phyloP scores from a whole-genome alignment of 2,113 vertebrate genomes.

The Festucalex cinctus region DNA sequence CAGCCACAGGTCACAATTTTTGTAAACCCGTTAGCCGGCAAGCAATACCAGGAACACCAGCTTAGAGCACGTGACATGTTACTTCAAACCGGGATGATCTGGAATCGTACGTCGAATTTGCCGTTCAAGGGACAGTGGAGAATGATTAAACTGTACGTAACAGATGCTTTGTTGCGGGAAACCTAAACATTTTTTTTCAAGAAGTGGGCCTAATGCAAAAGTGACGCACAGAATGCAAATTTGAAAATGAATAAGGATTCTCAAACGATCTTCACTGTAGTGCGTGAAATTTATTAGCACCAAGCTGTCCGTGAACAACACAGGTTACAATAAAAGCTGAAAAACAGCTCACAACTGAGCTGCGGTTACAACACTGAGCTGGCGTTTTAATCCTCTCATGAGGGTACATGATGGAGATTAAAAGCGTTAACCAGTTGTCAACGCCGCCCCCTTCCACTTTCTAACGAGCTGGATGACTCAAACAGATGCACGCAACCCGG shows the following conservation, averaged over 20 bases:
- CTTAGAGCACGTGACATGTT: slow-evolving; percentile 57
- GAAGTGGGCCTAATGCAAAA: too few species aligned
- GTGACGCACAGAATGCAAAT: too few species aligned
- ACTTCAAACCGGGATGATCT: slow-evolving; percentile 29
- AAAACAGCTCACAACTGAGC: slow-evolving; percentile 46
- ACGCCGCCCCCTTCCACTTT: background rate
- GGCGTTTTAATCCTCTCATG: slow-evolving; percentile 59
- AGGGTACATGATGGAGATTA: slow-evolving; percentile 65
- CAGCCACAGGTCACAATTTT: slow-evolving; percentile 27
- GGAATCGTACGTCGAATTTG: slow-evolving; percentile 7
- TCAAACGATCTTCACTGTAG: background rate
- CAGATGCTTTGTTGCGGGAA: background rate
- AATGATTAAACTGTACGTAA: slow-evolving; percentile 5
- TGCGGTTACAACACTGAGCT: slow-evolving; percentile 44
- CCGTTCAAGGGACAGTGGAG: background rate
- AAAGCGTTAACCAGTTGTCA: slow-evolving; percentile 41
- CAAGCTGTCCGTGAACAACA: background rate
- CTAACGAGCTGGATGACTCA: slow-evolving; percentile 17
- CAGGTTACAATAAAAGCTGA: slow-evolving; percentile 22
- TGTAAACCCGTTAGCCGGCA: slow-evolving; percentile 49
- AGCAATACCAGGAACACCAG: slow-evolving; percentile 45
- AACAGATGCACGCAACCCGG: slow-evolving; percentile 34
- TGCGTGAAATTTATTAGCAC: background rate
- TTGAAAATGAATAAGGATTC: background rate
- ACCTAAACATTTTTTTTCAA: background rate